These are phyloP conservation scores for Polymixis lichenea DNA, from an alignment of 2,888 invertebrate species.

Conservation along the genomic window DNA sequence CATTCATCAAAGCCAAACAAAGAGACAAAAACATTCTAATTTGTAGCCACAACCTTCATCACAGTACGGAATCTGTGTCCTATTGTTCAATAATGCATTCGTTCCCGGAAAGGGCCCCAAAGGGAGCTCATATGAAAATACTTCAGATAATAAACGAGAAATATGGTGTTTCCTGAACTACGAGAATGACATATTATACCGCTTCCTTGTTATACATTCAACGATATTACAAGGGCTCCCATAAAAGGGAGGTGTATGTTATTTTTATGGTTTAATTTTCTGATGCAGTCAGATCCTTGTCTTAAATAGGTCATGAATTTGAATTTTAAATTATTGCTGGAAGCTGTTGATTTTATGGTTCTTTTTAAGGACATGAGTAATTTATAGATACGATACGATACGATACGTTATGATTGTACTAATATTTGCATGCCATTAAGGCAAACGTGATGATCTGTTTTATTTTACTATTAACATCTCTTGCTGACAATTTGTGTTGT, in stretches of 20 bases:
- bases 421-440: no score
- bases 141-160: constrained; percentile 39
- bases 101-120: constrained; percentile 15
- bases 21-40: constrained; percentile 8
- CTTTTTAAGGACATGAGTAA: neutral
- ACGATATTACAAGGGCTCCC: neutral
- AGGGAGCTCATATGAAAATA: constrained; percentile 16
- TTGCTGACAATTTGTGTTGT: no score
- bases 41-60: neutral
- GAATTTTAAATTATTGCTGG: neutral
- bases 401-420: no score
- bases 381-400: no score
- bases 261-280: constrained; percentile 21
- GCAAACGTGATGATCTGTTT: no score
- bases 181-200: neutral
- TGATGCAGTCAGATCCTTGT: constrained; percentile 7
- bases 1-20: neutral
- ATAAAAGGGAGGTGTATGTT: neutral
- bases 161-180: constrained; percentile 24
- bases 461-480: no score
- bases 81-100: constrained; percentile 37
- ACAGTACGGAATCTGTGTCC: neutral
- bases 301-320: neutral
- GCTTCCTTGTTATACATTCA: constrained; percentile 1
- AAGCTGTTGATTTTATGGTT: neutral